Percentiles rank a stretch among this genome's conserved stretches.
Evolutionary conservation across 2,797 vertebrate species (phyloP).

Genomic region (Adelosebastes latens): DNA sequence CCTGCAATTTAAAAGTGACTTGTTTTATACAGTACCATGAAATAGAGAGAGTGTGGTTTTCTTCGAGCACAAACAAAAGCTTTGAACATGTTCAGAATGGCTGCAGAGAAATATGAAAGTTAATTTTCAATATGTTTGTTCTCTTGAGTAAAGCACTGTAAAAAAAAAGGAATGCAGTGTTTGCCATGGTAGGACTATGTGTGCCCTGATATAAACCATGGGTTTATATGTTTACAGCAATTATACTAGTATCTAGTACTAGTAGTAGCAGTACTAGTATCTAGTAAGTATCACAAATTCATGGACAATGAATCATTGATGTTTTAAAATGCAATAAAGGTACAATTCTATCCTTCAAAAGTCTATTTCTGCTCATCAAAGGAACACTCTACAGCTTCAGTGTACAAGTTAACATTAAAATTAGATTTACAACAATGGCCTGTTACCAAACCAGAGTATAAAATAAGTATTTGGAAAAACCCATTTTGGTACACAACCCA

Average conservation of each 20-base stretch:
- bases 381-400: neutral
- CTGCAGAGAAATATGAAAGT: neutral
- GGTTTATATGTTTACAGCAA: neutral
- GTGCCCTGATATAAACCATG: neutral
- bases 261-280: too few species aligned
- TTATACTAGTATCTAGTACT: neutral
- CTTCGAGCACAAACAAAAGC: neutral
- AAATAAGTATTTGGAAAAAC: constrained; percentile 19
- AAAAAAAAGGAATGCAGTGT: neutral
- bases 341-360: neutral
- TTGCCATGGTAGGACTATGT: neutral
- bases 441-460: neutral
- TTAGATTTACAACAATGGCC: constrained; percentile 9
- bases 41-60: neutral
- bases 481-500: constrained; percentile 19
- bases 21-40: neutral
- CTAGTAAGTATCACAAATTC: neutral
- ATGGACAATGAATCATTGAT: neutral
- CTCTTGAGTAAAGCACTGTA: neutral
- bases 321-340: neutral
- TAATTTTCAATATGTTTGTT: neutral
- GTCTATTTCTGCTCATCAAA: neutral
- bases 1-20: neutral
- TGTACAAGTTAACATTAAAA: neutral
- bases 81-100: neutral